These are phyloP conservation scores for Eumaeus atala DNA, from an alignment of 1,140 invertebrate genomes.

Conservation along the genomic window DNA sequence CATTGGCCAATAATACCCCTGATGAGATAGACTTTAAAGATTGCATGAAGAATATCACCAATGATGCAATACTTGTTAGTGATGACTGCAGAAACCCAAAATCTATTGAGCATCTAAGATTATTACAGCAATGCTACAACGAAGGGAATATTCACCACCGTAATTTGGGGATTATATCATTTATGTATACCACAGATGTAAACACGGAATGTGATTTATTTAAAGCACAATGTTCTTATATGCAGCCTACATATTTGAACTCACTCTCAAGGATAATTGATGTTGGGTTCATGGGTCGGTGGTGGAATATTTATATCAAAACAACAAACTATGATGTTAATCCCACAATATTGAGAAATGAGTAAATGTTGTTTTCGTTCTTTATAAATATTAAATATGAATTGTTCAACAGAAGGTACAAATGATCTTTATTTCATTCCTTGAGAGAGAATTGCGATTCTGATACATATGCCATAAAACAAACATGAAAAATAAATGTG, in stretches of 20 bases:
- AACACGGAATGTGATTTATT: conserved; percentile 79
- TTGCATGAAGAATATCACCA: conserved; percentile 74
- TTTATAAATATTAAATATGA: no score
- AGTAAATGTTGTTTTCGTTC: no score
- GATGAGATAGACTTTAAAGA: conserved; percentile 77
- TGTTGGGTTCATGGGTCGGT: conserved; percentile 84
- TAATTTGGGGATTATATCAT: conserved; percentile 81
- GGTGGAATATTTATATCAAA: conserved; percentile 81
- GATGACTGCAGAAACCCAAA: conserved; percentile 79
- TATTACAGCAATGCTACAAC: conserved; percentile 79
- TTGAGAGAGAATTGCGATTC: no score
- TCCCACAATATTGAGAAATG: conserved; percentile 13
- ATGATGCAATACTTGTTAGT: conserved; percentile 80
- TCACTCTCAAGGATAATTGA: conserved; percentile 82
- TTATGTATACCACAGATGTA: conserved; percentile 84
- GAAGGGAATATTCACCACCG: conserved; percentile 78
- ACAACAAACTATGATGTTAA: conserved; percentile 89
- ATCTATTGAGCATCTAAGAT: conserved; percentile 78
- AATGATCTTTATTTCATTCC: no score
- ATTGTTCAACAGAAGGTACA: no score
- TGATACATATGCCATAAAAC: no score
- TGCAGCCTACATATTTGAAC: conserved; percentile 77
- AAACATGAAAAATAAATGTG: no score
- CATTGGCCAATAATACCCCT: conserved; percentile 78
- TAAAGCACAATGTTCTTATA: conserved; percentile 82